These are phyloP conservation scores for Geotrupes spiniger DNA, from an alignment of 2,888 invertebrate genomes.

Conservation along the genomic window DNA sequence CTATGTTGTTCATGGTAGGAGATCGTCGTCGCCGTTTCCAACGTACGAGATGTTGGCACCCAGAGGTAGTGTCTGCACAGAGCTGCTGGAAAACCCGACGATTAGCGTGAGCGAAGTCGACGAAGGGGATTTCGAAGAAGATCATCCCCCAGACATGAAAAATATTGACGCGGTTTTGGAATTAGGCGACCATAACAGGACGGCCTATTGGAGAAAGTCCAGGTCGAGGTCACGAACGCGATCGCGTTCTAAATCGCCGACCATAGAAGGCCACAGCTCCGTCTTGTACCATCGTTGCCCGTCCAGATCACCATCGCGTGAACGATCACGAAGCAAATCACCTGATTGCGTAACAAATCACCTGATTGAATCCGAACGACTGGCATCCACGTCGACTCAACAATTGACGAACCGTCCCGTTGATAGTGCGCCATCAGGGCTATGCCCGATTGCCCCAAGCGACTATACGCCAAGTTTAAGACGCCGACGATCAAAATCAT, in stretches of 20 bases:
- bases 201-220: too few species aligned
- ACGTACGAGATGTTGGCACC: conserved; percentile 36
- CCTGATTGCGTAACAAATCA: too few species aligned
- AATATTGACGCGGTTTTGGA: too few species aligned
- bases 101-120: conserved; percentile 50
- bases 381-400: too few species aligned
- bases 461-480: background rate
- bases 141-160: background rate
- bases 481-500: conserved; percentile 8
- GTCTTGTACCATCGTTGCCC: too few species aligned
- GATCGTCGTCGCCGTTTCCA: conserved; percentile 43
- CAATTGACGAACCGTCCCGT: too few species aligned
- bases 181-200: too few species aligned
- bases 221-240: conserved; percentile 20
- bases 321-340: conserved; percentile 20
- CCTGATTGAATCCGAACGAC: too few species aligned
- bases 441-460: too few species aligned
- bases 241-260: conserved; percentile 14
- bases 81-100: conserved; percentile 45
- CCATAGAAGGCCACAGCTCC: too few species aligned
- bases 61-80: conserved; percentile 45
- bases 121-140: conserved; percentile 49
- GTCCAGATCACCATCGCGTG: conserved; percentile 11
- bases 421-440: too few species aligned
- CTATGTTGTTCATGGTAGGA: conserved; percentile 22